These are phyloP conservation scores for Phrynocephalus versicolor DNA, from an alignment of 2,113 vertebrate genomes.

Conservation along the genomic window DNA sequence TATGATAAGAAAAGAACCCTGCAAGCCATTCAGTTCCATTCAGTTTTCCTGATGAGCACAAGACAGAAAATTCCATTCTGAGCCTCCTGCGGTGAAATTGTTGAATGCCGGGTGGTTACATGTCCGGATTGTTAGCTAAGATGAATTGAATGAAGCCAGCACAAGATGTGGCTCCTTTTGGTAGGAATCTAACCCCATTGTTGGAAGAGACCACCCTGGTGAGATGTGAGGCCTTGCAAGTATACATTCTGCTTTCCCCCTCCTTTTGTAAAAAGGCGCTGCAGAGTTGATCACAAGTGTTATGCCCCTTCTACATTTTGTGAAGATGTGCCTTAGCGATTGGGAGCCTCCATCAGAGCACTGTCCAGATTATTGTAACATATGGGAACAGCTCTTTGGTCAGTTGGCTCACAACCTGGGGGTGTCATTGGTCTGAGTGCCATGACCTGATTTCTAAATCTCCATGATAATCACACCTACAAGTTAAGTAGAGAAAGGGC, in stretches of 20 bases:
- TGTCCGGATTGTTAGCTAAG: background rate
- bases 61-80: background rate
- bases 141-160: background rate
- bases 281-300: background rate
- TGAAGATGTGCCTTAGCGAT: background rate
- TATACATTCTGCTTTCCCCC: background rate
- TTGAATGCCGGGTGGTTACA: background rate
- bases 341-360: background rate
- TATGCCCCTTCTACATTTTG: background rate
- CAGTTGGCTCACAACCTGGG: background rate
- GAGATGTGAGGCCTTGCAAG: background rate
- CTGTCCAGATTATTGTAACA: background rate
- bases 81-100: background rate
- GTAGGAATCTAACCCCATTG: background rate
- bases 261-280: background rate
- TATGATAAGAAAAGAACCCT: background rate
- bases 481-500: background rate
- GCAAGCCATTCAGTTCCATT: background rate
- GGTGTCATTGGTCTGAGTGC: background rate
- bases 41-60: background rate
- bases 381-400: background rate
- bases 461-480: background rate
- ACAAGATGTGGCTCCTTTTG: background rate
- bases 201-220: constrained; percentile 10
- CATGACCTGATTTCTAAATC: background rate